Conservation (phyloP, 2,797 vertebrate genomes). For the Kryptopterus vitreolus region DNA sequence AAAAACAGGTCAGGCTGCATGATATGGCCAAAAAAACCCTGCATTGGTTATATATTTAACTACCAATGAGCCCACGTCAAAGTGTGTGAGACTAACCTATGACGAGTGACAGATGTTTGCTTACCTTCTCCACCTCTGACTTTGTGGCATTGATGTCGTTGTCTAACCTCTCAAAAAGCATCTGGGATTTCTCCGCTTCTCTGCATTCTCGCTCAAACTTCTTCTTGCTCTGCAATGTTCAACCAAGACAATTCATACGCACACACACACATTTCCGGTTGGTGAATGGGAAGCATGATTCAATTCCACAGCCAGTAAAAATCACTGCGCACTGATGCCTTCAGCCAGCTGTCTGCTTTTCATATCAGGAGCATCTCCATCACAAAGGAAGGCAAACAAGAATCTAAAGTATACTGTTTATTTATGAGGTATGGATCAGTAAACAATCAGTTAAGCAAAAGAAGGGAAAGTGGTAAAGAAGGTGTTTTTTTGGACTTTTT, state of each 20-base stretch:
- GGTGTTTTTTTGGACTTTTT: slow-evolving; percentile 60
- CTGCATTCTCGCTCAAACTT: slow-evolving; percentile 97
- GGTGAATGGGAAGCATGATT: neutral
- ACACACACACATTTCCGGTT: neutral
- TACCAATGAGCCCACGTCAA: neutral
- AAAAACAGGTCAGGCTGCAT: neutral
- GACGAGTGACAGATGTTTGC: slow-evolving; percentile 4
- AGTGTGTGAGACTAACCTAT: neutral
- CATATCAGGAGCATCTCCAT: neutral
- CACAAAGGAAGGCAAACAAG: slow-evolving; percentile 10
- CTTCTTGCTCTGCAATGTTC: slow-evolving; percentile 88
- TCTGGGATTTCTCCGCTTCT: slow-evolving; percentile 95
- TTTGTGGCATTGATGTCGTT: slow-evolving; percentile 97
- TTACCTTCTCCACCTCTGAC: slow-evolving; percentile 98
- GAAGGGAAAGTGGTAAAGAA: slow-evolving; percentile 48
- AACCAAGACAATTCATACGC: neutral
- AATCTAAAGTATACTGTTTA: neutral
- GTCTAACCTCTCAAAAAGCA: slow-evolving; percentile 90
- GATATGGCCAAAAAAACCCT: neutral
- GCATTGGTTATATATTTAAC: neutral
- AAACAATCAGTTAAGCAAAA: slow-evolving; percentile 51
- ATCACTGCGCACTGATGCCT: slow-evolving; percentile 19
- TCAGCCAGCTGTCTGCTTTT: neutral
- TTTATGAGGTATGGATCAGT: slow-evolving; percentile 23
- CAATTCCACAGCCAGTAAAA: slow-evolving; percentile 5